A percentile compares a stretch with the other conserved stretches of the same genome.
These are phyloP conservation scores for Maccullochella peelii DNA, from an alignment of 2,113 vertebrate genomes.

Conservation along the genomic window DNA sequence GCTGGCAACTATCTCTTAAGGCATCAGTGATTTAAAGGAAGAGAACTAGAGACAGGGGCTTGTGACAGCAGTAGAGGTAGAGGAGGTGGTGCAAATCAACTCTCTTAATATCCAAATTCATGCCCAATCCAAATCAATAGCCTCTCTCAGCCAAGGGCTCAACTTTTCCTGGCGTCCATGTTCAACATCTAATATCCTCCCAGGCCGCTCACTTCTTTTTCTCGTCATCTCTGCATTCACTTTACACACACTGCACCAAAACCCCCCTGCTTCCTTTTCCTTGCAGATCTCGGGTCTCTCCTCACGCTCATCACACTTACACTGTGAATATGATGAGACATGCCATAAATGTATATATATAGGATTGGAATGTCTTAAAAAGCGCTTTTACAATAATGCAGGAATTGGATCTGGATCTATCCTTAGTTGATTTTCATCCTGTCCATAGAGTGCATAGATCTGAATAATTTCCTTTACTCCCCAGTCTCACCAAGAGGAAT, in stretches of 20 bases:
- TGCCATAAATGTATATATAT: constrained; percentile 63
- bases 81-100: constrained; percentile 17
- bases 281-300: constrained; percentile 45
- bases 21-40: constrained; percentile 46
- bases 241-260: constrained; percentile 64
- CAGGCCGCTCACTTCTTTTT: constrained; percentile 25
- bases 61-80: constrained; percentile 9
- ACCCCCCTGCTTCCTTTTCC: constrained; percentile 40
- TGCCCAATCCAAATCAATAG: constrained; percentile 43
- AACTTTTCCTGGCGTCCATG: constrained; percentile 46
- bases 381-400: constrained; percentile 35
- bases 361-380: constrained; percentile 47
- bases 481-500: constrained; percentile 59
- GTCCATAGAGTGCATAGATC: constrained; percentile 57
- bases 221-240: constrained; percentile 49
- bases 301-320: constrained; percentile 55
- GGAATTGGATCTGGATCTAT: constrained; percentile 37
- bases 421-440: constrained; percentile 36
- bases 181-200: constrained; percentile 41
- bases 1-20: constrained; percentile 39
- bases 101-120: constrained; percentile 40
- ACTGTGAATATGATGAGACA: constrained; percentile 73
- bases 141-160: constrained; percentile 52
- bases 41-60: not conserved
- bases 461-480: constrained; percentile 63